Evolutionary conservation across 1,140 invertebrate genomes (phyloP), one percentile per base, ranked within the genome.

Genomic region (Drosophila truncata): DNA sequence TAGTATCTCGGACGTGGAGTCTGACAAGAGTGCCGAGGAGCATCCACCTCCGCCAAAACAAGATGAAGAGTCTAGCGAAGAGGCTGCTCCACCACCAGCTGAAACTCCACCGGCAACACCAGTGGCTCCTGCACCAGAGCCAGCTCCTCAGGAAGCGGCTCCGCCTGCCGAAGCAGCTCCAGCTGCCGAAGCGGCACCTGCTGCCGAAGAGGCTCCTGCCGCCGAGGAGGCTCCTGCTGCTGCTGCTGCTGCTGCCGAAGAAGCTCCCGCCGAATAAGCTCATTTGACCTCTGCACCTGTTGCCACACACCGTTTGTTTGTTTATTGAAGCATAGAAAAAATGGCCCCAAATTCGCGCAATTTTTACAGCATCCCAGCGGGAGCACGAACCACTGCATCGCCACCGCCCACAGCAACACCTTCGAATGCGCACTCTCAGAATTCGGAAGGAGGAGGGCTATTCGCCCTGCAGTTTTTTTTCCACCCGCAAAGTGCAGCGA

Each of bases 241-340:
- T n/a, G n/a, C n/a, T n/a, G 67, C 49, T 39, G 31, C 67, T 8
- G 35, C 57, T 37, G 67, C 61, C 27, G 42, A 35, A n/a, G 52
- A 64, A 31, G 33, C 23, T 16, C 20, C 52, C 1, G 49, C 77
- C 52, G 62, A 58, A 31, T 65, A 65, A 63, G 20, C 57, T 65
- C 13, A 42, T n/a, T 27, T 65, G 13, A 11, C 29, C 37, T 46
- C 44, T 64, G 16, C 80, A 87, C 83, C 84, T 87, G 83, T 87
- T 87, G 83, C 72, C 50, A 13, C 31, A 13, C 35, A 39, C 27
- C 35, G 33, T 77, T 82, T 63, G 61, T 62, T 69, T 70, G 57
- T 61, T 75, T 72, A 60, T 77, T 49, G 42, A 60, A 65, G 49
- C 80, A 82, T 78, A 67, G 55, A 63, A 86, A 72, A 86, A 55